Conservation (phyloP, 2,113 vertebrate genomes). For the Pomatorhinus ruficollis region DNA sequence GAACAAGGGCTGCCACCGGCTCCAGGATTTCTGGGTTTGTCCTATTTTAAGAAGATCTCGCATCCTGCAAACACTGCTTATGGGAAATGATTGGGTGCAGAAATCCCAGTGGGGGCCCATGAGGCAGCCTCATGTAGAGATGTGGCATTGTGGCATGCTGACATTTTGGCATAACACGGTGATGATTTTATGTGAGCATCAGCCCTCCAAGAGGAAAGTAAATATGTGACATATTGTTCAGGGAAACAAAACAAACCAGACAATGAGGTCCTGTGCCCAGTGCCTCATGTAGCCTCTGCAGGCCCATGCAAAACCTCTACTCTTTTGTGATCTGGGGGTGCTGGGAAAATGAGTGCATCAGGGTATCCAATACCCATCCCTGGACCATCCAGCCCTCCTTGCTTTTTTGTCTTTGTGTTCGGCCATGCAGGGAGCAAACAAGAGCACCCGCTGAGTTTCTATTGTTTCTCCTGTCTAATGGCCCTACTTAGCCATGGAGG, state of each 20-base stretch:
- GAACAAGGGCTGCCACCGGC: constrained; percentile 34
- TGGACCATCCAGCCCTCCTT: constrained; percentile 42
- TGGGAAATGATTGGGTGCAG: constrained; percentile 52
- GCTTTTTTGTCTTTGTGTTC: constrained; percentile 63
- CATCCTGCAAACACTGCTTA: constrained; percentile 38
- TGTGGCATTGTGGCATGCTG: constrained; percentile 3
- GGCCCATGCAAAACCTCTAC: constrained; percentile 17
- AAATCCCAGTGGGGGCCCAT: constrained; percentile 9
- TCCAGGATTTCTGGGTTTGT: constrained; percentile 63
- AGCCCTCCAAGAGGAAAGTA: constrained; percentile 54
- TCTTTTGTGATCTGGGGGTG: constrained; percentile 50
- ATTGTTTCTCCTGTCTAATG: constrained; percentile 69
- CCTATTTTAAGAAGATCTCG: constrained; percentile 59
- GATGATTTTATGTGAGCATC: constrained; percentile 46
- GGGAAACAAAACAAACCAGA: constrained; percentile 61
- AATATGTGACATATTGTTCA: constrained; percentile 64
- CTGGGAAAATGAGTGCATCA: constrained; percentile 45
- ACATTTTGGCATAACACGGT: constrained; percentile 42
- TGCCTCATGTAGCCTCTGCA: constrained; percentile 40
- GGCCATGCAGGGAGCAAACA: constrained; percentile 54
- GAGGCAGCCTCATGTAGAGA: constrained; percentile 44
- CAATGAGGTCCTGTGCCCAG: constrained; percentile 54
- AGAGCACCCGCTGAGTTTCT: constrained; percentile 47
- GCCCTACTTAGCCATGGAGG: constrained; percentile 58
- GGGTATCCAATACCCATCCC: constrained; percentile 44